A percentile compares a stretch with the other conserved stretches of the same genome.
These are phyloP conservation scores for Anolis sagrei DNA, from an alignment of 2,113 vertebrate species.

Conservation along the genomic window DNA sequence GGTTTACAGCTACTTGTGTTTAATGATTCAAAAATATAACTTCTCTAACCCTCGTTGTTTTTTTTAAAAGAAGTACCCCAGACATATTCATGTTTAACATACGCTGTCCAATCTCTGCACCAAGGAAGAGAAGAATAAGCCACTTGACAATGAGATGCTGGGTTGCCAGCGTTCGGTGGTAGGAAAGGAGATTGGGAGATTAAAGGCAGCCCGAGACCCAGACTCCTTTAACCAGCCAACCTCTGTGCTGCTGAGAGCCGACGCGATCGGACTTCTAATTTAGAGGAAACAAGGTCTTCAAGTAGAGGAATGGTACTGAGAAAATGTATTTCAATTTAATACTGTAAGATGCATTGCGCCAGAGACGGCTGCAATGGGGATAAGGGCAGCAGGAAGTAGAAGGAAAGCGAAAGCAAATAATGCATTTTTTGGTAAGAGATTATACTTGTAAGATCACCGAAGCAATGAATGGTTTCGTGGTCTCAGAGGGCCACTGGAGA, in stretches of 20 bases:
- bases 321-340: slow-evolving; percentile 24
- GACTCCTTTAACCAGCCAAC: not conserved
- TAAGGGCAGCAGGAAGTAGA: not conserved
- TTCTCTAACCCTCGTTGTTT: no score
- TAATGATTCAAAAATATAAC: no score
- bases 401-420: not conserved
- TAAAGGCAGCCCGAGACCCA: not conserved
- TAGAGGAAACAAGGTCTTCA: not conserved
- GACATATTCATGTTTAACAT: no score
- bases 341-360: not conserved
- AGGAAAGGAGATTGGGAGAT: not conserved
- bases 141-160: no score
- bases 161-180: no score
- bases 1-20: no score
- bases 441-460: not conserved
- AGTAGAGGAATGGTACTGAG: not conserved
- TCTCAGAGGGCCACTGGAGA: no score
- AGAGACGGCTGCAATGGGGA: not conserved
- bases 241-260: not conserved
- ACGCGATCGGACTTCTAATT: not conserved
- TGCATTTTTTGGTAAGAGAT: not conserved
- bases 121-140: no score
- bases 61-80: no score
- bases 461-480: not conserved
- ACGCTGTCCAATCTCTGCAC: no score